Conservation (phyloP, 1,140 invertebrate genomes). For the Zaprionus gabonicus region DNA sequence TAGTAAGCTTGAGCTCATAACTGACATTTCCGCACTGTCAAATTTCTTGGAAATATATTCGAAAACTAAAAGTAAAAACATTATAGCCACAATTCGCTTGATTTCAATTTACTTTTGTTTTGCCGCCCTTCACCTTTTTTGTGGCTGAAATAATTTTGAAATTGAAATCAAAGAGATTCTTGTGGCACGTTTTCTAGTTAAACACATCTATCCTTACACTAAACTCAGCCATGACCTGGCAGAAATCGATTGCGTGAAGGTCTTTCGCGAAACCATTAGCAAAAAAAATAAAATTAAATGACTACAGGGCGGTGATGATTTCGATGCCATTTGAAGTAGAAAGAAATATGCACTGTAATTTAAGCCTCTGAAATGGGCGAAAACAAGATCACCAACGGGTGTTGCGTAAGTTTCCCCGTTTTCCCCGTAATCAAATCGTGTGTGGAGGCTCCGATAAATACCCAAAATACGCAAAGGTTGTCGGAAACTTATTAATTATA, state of each 20-base stretch:
- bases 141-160: slow-evolving; percentile 10
- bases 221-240: slow-evolving; percentile 38
- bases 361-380: slow-evolving; percentile 12
- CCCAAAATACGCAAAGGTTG: slow-evolving; percentile 1
- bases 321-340: slow-evolving; percentile 1
- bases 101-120: background rate
- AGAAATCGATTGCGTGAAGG: slow-evolving; percentile 24
- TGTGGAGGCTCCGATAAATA: background rate
- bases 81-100: background rate
- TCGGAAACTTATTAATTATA: slow-evolving; percentile 25
- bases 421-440: background rate
- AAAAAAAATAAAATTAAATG: background rate
- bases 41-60: background rate
- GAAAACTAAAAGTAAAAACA: background rate
- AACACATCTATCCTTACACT: slow-evolving; percentile 32
- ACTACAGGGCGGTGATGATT: slow-evolving; percentile 1
- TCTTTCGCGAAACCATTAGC: slow-evolving; percentile 1
- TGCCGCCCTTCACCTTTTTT: slow-evolving; percentile 34
- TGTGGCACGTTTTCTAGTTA: slow-evolving; percentile 16
- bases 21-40: background rate
- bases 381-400: slow-evolving; percentile 6
- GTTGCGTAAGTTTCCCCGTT: background rate
- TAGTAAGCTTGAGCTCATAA: too few species aligned
- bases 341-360: slow-evolving; percentile 25
- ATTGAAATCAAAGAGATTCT: slow-evolving; percentile 3